These are phyloP conservation scores for Centropus bengalensis DNA, from an alignment of 2,113 vertebrate genomes.

Conservation along the genomic window DNA sequence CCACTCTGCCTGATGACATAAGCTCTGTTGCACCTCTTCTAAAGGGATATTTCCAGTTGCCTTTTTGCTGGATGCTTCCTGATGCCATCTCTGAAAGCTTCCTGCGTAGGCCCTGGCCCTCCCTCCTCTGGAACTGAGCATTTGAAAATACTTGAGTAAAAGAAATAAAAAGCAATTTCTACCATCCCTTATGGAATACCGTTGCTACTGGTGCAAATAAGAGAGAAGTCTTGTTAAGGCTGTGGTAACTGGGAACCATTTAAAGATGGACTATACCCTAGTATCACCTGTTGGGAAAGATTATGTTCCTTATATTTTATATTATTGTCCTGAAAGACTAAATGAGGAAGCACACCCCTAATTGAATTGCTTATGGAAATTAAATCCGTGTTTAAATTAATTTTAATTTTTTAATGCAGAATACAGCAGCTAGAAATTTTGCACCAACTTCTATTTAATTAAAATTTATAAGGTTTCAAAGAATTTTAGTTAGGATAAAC, in stretches of 20 bases:
- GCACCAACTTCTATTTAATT: slow-evolving; percentile 24
- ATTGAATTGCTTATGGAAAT: slow-evolving; percentile 24
- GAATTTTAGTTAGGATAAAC: slow-evolving; percentile 50
- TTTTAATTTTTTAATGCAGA: slow-evolving; percentile 41
- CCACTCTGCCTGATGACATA: background rate
- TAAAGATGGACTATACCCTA: background rate
- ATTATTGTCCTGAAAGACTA: background rate
- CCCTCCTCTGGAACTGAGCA: background rate
- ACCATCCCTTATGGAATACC: background rate
- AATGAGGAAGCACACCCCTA: background rate
- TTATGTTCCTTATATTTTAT: background rate
- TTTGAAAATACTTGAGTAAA: background rate
- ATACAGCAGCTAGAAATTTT: slow-evolving; percentile 45
- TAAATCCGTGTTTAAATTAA: slow-evolving; percentile 29
- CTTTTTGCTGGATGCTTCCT: background rate
- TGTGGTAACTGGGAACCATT: background rate
- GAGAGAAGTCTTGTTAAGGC: background rate
- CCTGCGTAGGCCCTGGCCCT: background rate
- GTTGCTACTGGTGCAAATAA: background rate
- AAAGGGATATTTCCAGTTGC: background rate
- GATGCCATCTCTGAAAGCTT: background rate
- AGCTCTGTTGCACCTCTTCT: background rate
- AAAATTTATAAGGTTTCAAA: slow-evolving; percentile 60
- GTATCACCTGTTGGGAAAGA: background rate
- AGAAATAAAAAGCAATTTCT: background rate